These are phyloP conservation scores for Platycheirus albimanus DNA, from an alignment of 2,888 invertebrate genomes.

Conservation along the genomic window DNA sequence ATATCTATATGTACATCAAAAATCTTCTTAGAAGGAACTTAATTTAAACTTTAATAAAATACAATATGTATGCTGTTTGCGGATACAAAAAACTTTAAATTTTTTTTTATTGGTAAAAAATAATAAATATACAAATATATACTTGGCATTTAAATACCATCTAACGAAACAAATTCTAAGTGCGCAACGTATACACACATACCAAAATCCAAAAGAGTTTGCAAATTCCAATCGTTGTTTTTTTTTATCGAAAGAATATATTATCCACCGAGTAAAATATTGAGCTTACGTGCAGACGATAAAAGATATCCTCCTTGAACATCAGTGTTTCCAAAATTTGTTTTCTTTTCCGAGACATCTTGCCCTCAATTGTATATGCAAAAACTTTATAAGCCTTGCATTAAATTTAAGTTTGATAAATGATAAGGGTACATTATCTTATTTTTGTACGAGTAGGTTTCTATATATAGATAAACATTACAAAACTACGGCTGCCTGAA, in stretches of 20 bases:
- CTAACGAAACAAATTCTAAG: too few relatives aligned
- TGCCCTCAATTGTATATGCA: neutral
- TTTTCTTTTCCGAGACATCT: neutral
- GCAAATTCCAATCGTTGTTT: neutral
- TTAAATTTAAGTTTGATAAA: constrained; percentile 3
- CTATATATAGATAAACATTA: too few relatives aligned
- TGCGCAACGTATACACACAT: too few relatives aligned
- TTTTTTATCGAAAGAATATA: constrained; percentile 65
- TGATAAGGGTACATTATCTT: neutral
- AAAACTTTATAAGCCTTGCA: neutral
- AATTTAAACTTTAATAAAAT: too few relatives aligned
- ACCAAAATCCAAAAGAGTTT: neutral
- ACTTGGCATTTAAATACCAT: too few relatives aligned
- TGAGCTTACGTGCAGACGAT: constrained; percentile 33
- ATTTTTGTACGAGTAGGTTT: too few relatives aligned
- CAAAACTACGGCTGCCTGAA: neutral
- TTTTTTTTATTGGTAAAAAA: too few relatives aligned
- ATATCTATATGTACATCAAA: too few relatives aligned
- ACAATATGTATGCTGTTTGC: too few relatives aligned
- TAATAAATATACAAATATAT: too few relatives aligned
- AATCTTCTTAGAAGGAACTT: too few relatives aligned
- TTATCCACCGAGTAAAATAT: constrained; percentile 68
- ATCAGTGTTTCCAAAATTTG: neutral
- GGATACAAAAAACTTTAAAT: too few relatives aligned
- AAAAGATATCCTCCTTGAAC: neutral